These are phyloP conservation scores for Podarcis cretensis DNA, from an alignment of 2,113 vertebrate genomes.

Conservation along the genomic window DNA sequence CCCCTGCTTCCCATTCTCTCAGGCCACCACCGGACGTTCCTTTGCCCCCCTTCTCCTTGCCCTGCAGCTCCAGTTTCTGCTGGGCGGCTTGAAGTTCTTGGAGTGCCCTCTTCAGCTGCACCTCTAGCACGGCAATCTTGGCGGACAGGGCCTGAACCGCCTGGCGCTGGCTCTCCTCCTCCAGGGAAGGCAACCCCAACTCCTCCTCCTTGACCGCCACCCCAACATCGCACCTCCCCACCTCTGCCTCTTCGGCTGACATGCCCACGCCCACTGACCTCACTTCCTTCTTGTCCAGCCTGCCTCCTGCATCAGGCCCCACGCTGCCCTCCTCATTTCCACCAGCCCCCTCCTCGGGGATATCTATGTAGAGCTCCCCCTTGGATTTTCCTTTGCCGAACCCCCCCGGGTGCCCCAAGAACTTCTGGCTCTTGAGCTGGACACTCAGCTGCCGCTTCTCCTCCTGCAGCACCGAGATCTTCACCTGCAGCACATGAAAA, in stretches of 20 bases:
- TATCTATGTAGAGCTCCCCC: constrained; percentile 88
- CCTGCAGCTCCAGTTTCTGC: constrained; percentile 41
- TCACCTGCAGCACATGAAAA: constrained; percentile 82
- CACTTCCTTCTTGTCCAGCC: constrained; percentile 67
- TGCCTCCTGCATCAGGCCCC: constrained; percentile 74
- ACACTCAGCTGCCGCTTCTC: constrained; percentile 91
- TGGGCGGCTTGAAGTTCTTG: constrained; percentile 76
- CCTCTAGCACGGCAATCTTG: constrained; percentile 83
- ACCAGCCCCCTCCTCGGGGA: constrained; percentile 79
- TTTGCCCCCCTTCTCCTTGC: constrained; percentile 22
- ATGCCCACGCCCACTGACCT: constrained; percentile 76
- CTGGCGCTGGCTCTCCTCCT: constrained; percentile 53
- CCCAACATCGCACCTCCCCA: constrained; percentile 74
- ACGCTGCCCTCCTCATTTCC: constrained; percentile 48
- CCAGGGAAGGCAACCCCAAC: constrained; percentile 75
- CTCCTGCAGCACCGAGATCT: constrained; percentile 91
- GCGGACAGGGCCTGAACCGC: constrained; percentile 71
- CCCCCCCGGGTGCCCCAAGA: constrained; percentile 82
- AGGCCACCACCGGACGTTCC: constrained; percentile 42
- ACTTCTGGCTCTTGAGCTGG: constrained; percentile 92
- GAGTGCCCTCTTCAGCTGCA: constrained; percentile 78
- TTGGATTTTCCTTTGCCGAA: constrained; percentile 66
- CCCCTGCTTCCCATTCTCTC: background rate
- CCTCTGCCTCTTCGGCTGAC: background rate
- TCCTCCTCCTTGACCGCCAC: constrained; percentile 85